A percentile compares a stretch with the other conserved stretches of the same genome.
These are phyloP conservation scores for Coregonus suidteri DNA, from an alignment of 2,797 vertebrate species.

Conservation along the genomic window DNA sequence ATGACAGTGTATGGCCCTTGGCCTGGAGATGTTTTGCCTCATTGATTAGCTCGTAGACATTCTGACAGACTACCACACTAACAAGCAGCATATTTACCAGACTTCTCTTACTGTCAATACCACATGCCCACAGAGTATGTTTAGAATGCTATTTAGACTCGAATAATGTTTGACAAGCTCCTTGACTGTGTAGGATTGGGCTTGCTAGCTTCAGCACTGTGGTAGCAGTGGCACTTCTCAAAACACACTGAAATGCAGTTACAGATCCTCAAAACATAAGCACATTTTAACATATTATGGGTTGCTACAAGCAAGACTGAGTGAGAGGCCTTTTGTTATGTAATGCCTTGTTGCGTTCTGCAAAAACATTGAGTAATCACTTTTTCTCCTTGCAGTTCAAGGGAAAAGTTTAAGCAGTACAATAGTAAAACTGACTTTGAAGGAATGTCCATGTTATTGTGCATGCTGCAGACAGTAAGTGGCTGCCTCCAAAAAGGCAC, in stretches of 20 bases:
- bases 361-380: too few relatives aligned
- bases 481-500: too few relatives aligned
- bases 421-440: too few relatives aligned
- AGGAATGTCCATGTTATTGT: too few relatives aligned
- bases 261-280: not conserved
- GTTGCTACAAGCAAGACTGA: slow-evolving; percentile 43
- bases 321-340: too few relatives aligned
- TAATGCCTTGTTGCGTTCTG: too few relatives aligned
- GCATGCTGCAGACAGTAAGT: too few relatives aligned
- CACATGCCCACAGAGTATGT: not conserved
- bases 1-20: not conserved
- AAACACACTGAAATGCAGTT: not conserved
- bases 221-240: not conserved
- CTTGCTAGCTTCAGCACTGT: not conserved
- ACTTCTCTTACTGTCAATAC: not conserved
- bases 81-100: not conserved
- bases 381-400: too few relatives aligned
- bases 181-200: not conserved
- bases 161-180: not conserved
- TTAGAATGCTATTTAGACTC: not conserved
- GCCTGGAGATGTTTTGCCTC: not conserved
- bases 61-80: not conserved
- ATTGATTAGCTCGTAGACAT: not conserved
- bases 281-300: not conserved
- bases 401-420: too few relatives aligned